phyloP scores from a whole-genome alignment of 2,797 vertebrate genomes.

The Setipinna tenuifilis region DNA sequence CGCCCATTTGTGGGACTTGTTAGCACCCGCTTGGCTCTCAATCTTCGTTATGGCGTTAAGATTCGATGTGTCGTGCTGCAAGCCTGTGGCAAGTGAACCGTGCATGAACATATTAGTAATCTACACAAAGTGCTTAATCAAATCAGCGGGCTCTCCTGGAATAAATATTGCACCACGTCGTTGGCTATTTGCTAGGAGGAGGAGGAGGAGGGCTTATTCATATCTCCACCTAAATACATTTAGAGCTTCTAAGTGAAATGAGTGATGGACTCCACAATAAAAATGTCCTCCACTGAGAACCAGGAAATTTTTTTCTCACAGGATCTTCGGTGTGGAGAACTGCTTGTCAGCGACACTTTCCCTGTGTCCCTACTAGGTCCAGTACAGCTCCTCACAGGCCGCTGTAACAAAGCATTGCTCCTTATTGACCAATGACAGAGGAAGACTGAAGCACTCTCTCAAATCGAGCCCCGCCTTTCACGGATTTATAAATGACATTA shows the following conservation, averaged over 20 bases:
- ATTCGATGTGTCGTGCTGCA: slow-evolving; percentile 92
- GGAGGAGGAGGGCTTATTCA: slow-evolving; percentile 3
- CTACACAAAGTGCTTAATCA: slow-evolving; percentile 81
- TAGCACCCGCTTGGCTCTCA: slow-evolving; percentile 91
- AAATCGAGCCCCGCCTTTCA: slow-evolving; percentile 63
- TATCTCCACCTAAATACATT: slow-evolving; percentile 15
- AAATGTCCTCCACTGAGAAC: background rate
- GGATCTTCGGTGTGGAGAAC: background rate
- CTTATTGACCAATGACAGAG: slow-evolving; percentile 70
- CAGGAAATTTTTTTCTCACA: background rate
- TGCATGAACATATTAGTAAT: slow-evolving; percentile 80
- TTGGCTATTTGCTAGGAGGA: slow-evolving; percentile 62
- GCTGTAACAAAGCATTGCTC: slow-evolving; percentile 52
- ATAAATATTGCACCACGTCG: slow-evolving; percentile 75
- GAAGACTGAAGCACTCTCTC: slow-evolving; percentile 71
- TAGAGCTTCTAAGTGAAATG: slow-evolving; percentile 10
- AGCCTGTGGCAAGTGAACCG: slow-evolving; percentile 90
- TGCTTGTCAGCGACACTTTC: background rate
- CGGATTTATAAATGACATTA: slow-evolving; percentile 81
- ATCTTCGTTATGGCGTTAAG: slow-evolving; percentile 91
- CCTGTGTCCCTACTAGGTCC: background rate
- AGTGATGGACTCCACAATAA: slow-evolving; percentile 14
- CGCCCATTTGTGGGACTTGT: slow-evolving; percentile 81
- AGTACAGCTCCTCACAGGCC: slow-evolving; percentile 45
- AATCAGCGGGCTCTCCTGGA: slow-evolving; percentile 73